A percentile compares a stretch with the other conserved stretches of the same genome.
phyloP scores from a whole-genome alignment of 2,888 invertebrate genomes.

The Cepaea hortensis region DNA sequence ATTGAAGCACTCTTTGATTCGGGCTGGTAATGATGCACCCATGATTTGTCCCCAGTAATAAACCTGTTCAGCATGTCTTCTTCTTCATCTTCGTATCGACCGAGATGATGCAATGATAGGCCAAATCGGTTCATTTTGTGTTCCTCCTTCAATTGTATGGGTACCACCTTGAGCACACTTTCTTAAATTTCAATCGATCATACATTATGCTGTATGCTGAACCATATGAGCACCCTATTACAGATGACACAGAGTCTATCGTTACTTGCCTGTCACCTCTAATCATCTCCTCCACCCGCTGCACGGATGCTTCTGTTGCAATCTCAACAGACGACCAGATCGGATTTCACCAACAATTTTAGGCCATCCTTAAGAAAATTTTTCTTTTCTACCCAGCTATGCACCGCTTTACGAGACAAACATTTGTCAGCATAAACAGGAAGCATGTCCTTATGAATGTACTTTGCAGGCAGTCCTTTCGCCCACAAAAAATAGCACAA shows the following conservation, averaged over 20 bases:
- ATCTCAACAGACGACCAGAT: constrained; percentile 9
- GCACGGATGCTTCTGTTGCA: not conserved
- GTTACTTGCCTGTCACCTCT: not conserved
- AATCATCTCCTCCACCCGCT: not conserved
- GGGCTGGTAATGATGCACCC: too few relatives aligned
- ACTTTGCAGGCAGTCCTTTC: not conserved
- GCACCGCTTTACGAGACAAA: constrained; percentile 2
- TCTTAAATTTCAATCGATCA: not conserved
- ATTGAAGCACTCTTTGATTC: too few relatives aligned
- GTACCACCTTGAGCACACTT: constrained; percentile 16
- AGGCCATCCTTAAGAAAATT: not conserved
- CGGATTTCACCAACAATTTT: not conserved
- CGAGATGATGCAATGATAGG: too few relatives aligned
- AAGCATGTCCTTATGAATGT: constrained; percentile 12
- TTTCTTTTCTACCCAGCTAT: not conserved
- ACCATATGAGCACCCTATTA: constrained; percentile 10
- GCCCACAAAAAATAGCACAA: not conserved
- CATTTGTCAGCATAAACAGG: not conserved
- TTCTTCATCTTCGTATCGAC: too few relatives aligned
- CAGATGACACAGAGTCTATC: not conserved
- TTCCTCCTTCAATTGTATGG: not conserved
- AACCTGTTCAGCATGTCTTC: too few relatives aligned
- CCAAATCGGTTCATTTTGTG: constrained; percentile 17
- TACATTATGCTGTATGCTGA: constrained; percentile 10
- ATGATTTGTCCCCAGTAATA: too few relatives aligned